Base-by-base conservation (phyloP, 2,797 vertebrate genomes). In the Onychomys arenicola region DNA sequence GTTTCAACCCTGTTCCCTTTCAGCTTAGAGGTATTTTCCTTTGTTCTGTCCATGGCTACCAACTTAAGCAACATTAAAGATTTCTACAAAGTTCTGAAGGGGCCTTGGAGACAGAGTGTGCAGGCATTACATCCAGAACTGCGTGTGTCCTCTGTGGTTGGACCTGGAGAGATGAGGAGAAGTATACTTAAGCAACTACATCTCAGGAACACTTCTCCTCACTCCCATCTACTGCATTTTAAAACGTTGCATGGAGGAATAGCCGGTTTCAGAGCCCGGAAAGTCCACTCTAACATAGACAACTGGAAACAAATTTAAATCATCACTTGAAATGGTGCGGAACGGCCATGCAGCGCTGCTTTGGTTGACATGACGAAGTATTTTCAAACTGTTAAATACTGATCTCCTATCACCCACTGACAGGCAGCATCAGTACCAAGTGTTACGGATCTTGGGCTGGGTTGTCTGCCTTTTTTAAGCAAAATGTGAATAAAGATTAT, bases 401-500 rank as follows among this genome's bases (percentile, higher is more conserved):
- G 37, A 76, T 90, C 49, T 95, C 69, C 9, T n/a, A 52, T 77
- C 40, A 89, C 55, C 85, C 57, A 91, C 89, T 84, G 93, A 77
- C 86, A 94, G 65, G 77, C 4, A 96, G 85, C 90, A 95, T 76
- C 23, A 37, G 17, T 25, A 96, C 69, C 82, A 90, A 96, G 91
- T 49, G 46, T 92, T 93, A 82, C 61, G 13, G 34, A 76, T 90
- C 94, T 95, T 46, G 82, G 29, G 84, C 77, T 89, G 82, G 17
- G 52, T 91, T 84, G 40, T 34, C 55, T 90, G 81, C 57, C 69
- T 78, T 94, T 94, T 95, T 85, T 49, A 95, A 93, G 73, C 76
- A 94, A 96, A 97, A 65, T 21, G 77, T 76, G 73, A 90, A 93
- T 61, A 93, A 88, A 88, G 91, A 55, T 84, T 29, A 83, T 71